These are phyloP conservation scores for Botia kubotai DNA, from an alignment of 2,797 vertebrate species.

Conservation along the genomic window DNA sequence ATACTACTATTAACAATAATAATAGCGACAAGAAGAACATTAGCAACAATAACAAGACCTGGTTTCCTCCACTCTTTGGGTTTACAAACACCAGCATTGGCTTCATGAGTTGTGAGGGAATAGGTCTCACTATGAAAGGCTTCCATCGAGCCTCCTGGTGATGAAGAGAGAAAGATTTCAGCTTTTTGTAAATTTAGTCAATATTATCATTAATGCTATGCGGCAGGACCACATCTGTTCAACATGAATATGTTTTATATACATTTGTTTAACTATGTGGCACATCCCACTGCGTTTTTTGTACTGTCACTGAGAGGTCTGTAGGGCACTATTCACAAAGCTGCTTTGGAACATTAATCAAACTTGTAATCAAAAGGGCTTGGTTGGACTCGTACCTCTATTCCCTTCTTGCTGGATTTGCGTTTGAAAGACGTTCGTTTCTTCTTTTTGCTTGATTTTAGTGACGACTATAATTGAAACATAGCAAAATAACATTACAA, in stretches of 20 bases:
- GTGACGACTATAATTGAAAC: slow-evolving; percentile 68
- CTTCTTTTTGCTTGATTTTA: slow-evolving; percentile 95
- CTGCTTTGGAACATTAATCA: not conserved
- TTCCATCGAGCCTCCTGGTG: slow-evolving; percentile 88
- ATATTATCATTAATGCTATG: not conserved
- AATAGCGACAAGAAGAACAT: not conserved
- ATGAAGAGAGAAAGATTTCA: slow-evolving; percentile 37
- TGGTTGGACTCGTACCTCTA: slow-evolving; percentile 78
- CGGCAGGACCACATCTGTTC: not conserved
- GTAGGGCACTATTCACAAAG: not conserved
- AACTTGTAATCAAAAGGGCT: not conserved
- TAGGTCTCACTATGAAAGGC: slow-evolving; percentile 89
- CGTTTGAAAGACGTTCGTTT: slow-evolving; percentile 92
- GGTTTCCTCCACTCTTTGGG: slow-evolving; percentile 94
- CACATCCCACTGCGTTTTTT: not conserved
- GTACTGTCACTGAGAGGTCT: not conserved
- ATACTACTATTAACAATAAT: not conserved
- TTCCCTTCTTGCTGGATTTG: slow-evolving; percentile 92
- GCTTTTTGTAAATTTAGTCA: too few relatives aligned
- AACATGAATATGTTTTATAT: not conserved
- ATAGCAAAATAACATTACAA: not conserved
- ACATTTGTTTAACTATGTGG: not conserved
- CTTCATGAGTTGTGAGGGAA: slow-evolving; percentile 91
- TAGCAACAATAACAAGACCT: slow-evolving; percentile 73
- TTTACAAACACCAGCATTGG: slow-evolving; percentile 94